phyloP scores from a whole-genome alignment of 1,140 invertebrate genomes.

The Laupala kohalensis region DNA sequence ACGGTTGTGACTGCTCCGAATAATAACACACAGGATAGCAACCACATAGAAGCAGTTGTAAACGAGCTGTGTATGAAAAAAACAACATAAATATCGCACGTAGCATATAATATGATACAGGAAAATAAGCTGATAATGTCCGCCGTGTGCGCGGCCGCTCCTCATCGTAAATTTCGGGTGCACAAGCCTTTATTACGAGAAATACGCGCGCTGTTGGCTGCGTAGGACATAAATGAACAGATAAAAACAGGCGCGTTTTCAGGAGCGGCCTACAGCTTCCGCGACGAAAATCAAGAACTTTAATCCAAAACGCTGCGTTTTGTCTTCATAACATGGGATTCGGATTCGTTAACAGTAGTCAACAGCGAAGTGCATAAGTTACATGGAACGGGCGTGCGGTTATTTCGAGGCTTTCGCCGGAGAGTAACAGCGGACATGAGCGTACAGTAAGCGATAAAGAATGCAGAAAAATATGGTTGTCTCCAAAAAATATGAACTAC shows the following conservation, averaged over 20 bases:
- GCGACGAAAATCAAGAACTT: neutral
- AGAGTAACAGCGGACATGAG: too few relatives aligned
- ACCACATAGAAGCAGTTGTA: neutral
- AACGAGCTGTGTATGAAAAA: neutral
- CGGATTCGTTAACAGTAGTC: too few relatives aligned
- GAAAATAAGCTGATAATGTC: neutral
- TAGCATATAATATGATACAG: neutral
- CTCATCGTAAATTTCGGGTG: neutral
- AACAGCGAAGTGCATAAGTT: too few relatives aligned
- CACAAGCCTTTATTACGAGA: neutral
- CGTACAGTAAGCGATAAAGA: too few relatives aligned
- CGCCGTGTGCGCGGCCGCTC: neutral
- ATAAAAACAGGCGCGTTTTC: neutral
- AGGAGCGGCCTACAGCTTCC: neutral
- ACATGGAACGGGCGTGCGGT: too few relatives aligned
- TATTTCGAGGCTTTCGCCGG: too few relatives aligned
- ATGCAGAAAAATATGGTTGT: too few relatives aligned
- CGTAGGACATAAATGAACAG: neutral
- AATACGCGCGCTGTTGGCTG: neutral
- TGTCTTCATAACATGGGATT: neutral
- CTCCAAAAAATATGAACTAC: too few relatives aligned
- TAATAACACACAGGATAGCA: neutral
- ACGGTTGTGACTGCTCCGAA: neutral
- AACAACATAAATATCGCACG: neutral
- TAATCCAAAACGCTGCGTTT: neutral